Conservation (phyloP, 2,888 invertebrate genomes). For the Stomorhina lunata region DNA sequence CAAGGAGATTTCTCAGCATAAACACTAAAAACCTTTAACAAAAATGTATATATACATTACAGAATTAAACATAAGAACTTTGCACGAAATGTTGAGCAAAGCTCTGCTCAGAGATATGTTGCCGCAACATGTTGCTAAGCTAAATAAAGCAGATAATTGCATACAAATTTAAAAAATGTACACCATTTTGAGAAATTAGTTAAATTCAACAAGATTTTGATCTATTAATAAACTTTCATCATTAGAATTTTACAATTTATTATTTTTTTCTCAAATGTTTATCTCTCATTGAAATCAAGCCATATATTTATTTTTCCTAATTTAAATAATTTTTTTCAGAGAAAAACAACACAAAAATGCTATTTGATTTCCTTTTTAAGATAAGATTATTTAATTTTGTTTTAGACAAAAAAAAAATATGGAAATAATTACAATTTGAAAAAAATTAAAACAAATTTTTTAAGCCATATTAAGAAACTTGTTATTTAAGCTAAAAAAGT, state of each 20-base stretch:
- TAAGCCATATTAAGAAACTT: conserved; percentile 44
- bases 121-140: too few species aligned
- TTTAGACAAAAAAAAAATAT: not conserved
- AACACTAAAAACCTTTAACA: too few species aligned
- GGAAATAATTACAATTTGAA: conserved; percentile 31
- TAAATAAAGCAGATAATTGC: too few species aligned
- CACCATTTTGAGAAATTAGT: too few species aligned
- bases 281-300: conserved; percentile 18
- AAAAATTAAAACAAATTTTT: not conserved
- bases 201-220: too few species aligned
- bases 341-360: not conserved
- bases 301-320: conserved; percentile 29
- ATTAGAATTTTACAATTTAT: not conserved
- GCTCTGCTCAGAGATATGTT: too few species aligned
- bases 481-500: conserved; percentile 23
- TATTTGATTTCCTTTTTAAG: conserved; percentile 56
- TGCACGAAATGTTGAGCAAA: too few species aligned
- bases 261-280: not conserved
- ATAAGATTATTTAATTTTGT: conserved; percentile 41
- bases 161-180: too few species aligned
- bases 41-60: too few species aligned
- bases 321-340: conserved; percentile 34
- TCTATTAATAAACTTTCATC: too few species aligned
- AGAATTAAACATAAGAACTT: too few species aligned
- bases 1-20: too few species aligned